These are phyloP conservation scores for Chaetodon trifasciatus DNA, from an alignment of 2,797 vertebrate species.

Conservation along the genomic window DNA sequence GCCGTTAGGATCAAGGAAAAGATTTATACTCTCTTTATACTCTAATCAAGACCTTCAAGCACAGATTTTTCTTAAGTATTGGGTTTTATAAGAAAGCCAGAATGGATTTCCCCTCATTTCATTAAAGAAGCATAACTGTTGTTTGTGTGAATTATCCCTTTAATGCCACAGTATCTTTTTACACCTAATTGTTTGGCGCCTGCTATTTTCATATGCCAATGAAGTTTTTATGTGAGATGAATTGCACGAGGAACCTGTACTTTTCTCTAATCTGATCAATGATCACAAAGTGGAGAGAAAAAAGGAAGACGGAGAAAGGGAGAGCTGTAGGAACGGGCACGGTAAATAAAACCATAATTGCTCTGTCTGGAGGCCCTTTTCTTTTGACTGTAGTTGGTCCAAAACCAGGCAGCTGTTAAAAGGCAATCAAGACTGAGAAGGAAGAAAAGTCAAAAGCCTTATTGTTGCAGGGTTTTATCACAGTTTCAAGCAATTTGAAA, in stretches of 20 bases:
- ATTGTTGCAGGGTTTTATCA: constrained; percentile 83
- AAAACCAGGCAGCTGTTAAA: constrained; percentile 83
- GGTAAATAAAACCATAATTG: constrained; percentile 85
- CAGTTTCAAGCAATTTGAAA: constrained; percentile 71
- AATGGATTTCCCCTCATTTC: constrained; percentile 57
- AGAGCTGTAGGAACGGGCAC: constrained; percentile 58
- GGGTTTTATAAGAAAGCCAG: constrained; percentile 22
- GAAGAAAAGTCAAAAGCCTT: constrained; percentile 80
- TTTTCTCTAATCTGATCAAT: constrained; percentile 67
- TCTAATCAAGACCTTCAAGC: constrained; percentile 22
- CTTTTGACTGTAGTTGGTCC: constrained; percentile 75
- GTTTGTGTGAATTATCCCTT: constrained; percentile 49
- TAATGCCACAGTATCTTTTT: constrained; percentile 49
- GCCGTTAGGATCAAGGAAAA: constrained; percentile 37
- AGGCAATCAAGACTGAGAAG: constrained; percentile 72
- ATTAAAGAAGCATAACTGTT: constrained; percentile 5
- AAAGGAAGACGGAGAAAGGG: constrained; percentile 49
- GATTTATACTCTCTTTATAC: constrained; percentile 20
- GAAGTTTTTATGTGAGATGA: constrained; percentile 52
- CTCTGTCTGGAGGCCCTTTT: constrained; percentile 82
- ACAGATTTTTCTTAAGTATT: constrained; percentile 6
- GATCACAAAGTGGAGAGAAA: constrained; percentile 65
- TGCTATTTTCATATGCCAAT: constrained; percentile 44
- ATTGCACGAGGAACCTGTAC: constrained; percentile 48
- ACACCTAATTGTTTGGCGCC: constrained; percentile 45